A percentile compares a stretch with the other conserved stretches of the same genome.
phyloP scores from a whole-genome alignment of 2,888 invertebrate genomes.

The Cataglyphis altisquamis region DNA sequence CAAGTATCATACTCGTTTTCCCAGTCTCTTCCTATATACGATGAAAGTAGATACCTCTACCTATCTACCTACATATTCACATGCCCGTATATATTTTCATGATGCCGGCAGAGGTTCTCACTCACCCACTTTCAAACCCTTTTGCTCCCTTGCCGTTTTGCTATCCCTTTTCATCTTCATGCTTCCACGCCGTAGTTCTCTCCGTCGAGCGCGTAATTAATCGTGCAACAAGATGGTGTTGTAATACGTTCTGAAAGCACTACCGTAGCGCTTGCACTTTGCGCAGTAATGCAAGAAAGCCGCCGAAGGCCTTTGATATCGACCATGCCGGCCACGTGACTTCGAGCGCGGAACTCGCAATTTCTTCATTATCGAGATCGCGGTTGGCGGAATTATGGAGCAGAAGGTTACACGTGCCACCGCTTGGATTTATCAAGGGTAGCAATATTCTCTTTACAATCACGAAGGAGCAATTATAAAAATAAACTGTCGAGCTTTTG shows the following conservation, averaged over 20 bases:
- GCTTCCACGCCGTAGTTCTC: conserved; percentile 34
- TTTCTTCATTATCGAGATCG: conserved; percentile 54
- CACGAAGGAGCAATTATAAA: conserved; percentile 50
- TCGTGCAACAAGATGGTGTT: conserved; percentile 60
- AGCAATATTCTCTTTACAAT: conserved; percentile 37
- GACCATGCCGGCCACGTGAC: conserved; percentile 49
- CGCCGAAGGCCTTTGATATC: conserved; percentile 46
- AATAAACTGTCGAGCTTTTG: conserved; percentile 30
- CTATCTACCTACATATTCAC: conserved; percentile 34
- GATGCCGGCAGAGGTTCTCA: conserved; percentile 44
- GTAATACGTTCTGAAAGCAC: conserved; percentile 64
- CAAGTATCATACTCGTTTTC: conserved; percentile 45
- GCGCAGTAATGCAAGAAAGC: conserved; percentile 53
- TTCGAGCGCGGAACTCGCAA: conserved; percentile 44
- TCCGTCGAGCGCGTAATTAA: conserved; percentile 66
- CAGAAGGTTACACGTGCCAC: conserved; percentile 49
- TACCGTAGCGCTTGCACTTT: conserved; percentile 50
- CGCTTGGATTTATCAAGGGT: conserved; percentile 48
- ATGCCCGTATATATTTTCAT: conserved; percentile 23
- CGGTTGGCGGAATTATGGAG: conserved; percentile 47
- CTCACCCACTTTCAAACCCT: conserved; percentile 50
- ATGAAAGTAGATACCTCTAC: conserved; percentile 26
- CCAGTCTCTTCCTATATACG: conserved; percentile 30
- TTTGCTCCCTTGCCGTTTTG: conserved; percentile 22
- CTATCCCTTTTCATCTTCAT: conserved; percentile 15